Conservation (phyloP, 1,140 invertebrate genomes). For the Brachionus asplanchnoidis region DNA sequence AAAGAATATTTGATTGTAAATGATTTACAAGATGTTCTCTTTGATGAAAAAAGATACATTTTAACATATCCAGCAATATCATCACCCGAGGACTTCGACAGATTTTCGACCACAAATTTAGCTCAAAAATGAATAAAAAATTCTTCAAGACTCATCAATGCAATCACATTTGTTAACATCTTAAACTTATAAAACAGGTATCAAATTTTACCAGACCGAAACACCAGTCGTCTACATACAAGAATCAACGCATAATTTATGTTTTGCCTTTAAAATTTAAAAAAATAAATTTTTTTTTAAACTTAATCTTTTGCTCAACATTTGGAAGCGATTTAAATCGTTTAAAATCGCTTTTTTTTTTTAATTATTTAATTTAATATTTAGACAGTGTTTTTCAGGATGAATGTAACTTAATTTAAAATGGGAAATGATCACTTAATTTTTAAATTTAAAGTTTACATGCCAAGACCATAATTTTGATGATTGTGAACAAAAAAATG, state of each 20-base stretch:
- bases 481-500: background rate
- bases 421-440: background rate
- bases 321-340: background rate
- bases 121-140: background rate
- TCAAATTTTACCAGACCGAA: background rate
- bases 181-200: background rate
- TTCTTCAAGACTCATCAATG: background rate
- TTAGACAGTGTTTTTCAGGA: background rate
- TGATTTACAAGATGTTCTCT: too few species aligned
- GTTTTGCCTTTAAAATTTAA: background rate
- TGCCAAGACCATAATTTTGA: background rate
- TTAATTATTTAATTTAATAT: background rate
- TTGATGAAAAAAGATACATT: background rate
- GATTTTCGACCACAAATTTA: background rate
- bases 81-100: background rate
- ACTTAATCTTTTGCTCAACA: background rate
- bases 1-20: too few species aligned
- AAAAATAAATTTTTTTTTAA: background rate
- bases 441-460: background rate
- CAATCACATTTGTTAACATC: background rate
- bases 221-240: background rate
- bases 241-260: background rate
- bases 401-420: background rate
- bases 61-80: constrained; percentile 13
- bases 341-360: background rate